A percentile compares a stretch with the other conserved stretches of the same genome.
Conservation (phyloP, 35 echinoderm and acorn worm species). For the Nesometra sesokonis region DNA sequence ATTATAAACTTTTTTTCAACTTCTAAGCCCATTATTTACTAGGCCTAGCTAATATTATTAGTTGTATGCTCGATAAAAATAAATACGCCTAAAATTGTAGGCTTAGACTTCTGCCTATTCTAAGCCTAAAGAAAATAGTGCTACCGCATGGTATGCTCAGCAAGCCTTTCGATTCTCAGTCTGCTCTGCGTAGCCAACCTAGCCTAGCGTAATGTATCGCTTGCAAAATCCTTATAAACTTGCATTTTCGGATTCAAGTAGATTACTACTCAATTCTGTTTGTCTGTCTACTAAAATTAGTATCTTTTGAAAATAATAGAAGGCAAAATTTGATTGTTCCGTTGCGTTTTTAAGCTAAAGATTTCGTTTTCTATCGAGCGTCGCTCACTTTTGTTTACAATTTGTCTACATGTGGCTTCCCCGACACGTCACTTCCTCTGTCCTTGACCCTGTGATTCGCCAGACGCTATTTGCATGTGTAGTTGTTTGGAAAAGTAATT, state of each 20-base stretch:
- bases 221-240: neutral
- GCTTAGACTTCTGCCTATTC: no score
- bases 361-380: neutral
- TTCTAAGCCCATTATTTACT: conserved; percentile 9
- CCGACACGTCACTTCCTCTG: conserved; percentile 13
- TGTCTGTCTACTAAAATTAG: neutral
- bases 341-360: neutral
- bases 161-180: neutral
- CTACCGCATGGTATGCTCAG: neutral
- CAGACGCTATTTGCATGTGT: conserved; percentile 4
- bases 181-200: neutral
- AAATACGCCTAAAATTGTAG: no score
- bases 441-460: neutral
- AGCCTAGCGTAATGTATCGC: neutral
- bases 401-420: neutral
- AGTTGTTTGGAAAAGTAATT: neutral
- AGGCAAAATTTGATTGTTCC: neutral
- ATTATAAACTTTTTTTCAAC: conserved; percentile 57
- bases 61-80: no score
- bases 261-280: neutral
- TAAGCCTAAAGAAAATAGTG: no score
- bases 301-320: neutral
- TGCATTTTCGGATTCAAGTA: neutral
- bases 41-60: neutral
- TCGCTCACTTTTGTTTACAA: neutral